Base-by-base conservation (phyloP, 2,888 invertebrate genomes). In the Heliothis peltigera region DNA sequence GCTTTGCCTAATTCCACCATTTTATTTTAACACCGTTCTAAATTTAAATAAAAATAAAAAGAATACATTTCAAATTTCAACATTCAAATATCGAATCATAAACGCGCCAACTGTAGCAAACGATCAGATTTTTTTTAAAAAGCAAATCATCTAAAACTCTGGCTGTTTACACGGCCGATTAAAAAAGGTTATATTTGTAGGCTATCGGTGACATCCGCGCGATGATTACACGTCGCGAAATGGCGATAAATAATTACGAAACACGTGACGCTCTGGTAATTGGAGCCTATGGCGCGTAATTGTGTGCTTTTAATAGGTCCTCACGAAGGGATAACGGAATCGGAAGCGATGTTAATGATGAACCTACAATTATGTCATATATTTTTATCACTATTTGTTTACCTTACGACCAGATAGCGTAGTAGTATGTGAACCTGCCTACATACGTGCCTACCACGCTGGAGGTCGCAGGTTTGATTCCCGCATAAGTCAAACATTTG, bases 161-260 rank as follows among this genome's bases (percentile, higher is more conserved):
- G 19, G 64, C 66, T 55, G 56, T 74, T 63, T 51, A 75, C 44
- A 75, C 55, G 46, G 18, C 47, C 54, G 62, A 56, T 73, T 67
- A 67, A 47, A 66, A 72, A 63, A 65, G 67, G 64, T 76, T 65
- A 58, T 69, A 74, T 79, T 66, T 76, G 66, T 63, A 22, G 70
- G 77, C 78, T 61, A 74, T 79, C 62, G 66, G 47, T 35, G 65
- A 59, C 79, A 79, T 52, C 80, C 75, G 79, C 35, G 46, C 64
- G 54, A 74, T 74, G 62, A 79, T 79, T 79, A 79, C 66, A 59
- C 60, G 47, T 53, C 44, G 46, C 59, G 64, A 77, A 79, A 79
- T 79, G 60, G 58, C 56, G 70, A 77, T 79, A 67, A 77, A 79
- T 79, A 79, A 77, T 77, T 79, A 71, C 28, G 62, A 43, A 54